Base-by-base conservation (phyloP, 2,797 vertebrate species). In the Rallus crepitans region DNA sequence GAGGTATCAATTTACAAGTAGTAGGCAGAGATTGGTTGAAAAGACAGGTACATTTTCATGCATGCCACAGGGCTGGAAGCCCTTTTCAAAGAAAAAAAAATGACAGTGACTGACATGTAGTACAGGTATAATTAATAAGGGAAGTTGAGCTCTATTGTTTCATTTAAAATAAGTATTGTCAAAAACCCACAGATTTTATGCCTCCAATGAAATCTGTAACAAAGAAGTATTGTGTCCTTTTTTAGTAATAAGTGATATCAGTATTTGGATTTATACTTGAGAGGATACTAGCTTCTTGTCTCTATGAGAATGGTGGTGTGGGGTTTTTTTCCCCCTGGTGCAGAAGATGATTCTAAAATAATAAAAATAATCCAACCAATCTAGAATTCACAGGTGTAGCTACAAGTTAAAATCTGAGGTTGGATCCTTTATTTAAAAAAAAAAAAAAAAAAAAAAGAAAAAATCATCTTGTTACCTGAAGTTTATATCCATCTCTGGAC, bases 11-110 rank as follows among this genome's bases (percentile, higher is more conserved):
- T 93, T 68, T 82, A 88, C 63, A 57, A 47, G 25, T 73, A 89
- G 24, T 40, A 96, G 68, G 52, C 52, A 87, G 83, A 86, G 86
- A 82, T 78, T 95, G 94, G 57, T 63, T 95, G 53, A 91, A 96
- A 72, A 87, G n/a, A 92, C 81, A 96, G 73, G 94, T 90, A 87
- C 27, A 50, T 48, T 88, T 90, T 61, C 15, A 28, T 40, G 65
- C 53, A 52, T 64, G 84, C 33, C 56, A 84, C 33, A 7, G 57
- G 69, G n/a, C 15, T 94, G 30, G 52, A 68, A 85, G 89, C 5
- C 20, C 42, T 89, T 94, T 76, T 82, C 9, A 48, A 59, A 57
- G 56, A 65, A 31, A 45, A 94, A 89, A 90, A 75, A 24, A 45
- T 70, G 61, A 61, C 28, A 72, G 30, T 76, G 65, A 72, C 19